Evolutionary conservation across 2,797 vertebrate species (phyloP).

Genomic region (Dendrocincla fuliginosa): DNA sequence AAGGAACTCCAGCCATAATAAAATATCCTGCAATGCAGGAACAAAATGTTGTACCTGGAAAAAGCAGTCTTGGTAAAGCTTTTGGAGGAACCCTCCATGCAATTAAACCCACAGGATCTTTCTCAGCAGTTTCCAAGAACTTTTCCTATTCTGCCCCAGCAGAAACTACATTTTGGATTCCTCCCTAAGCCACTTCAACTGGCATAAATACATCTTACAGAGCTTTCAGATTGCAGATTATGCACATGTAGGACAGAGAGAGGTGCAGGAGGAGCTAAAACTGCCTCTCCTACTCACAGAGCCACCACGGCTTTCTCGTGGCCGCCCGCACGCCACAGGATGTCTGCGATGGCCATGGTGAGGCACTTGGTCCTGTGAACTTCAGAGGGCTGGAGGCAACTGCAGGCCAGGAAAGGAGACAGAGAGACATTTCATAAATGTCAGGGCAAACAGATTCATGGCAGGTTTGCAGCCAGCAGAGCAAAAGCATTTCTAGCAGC

Average conservation of each 20-base stretch:
- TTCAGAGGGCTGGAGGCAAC: constrained; percentile 81
- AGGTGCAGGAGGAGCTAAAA: not conserved
- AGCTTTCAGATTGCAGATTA: not conserved
- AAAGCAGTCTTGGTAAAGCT: not conserved
- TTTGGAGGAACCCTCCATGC: not conserved
- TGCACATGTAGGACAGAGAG: rapidly evolving
- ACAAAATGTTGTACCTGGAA: not conserved
- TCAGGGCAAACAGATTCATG: not conserved
- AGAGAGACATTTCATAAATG: not conserved
- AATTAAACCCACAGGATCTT: not conserved
- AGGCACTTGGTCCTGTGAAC: constrained; percentile 82
- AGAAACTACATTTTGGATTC: not conserved
- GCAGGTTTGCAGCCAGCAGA: not conserved
- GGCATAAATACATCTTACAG: not conserved
- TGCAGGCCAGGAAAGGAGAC: not conserved
- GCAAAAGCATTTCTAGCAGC: not conserved
- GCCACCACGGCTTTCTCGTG: constrained; percentile 81
- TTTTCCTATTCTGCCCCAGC: not conserved
- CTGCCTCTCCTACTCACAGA: constrained; percentile 79
- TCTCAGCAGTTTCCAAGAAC: not conserved
- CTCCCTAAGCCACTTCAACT: not conserved
- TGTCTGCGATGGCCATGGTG: constrained; percentile 80
- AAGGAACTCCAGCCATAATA: not conserved
- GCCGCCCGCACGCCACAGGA: constrained; percentile 89
- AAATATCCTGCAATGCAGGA: not conserved